Conservation (phyloP, 2,113 vertebrate genomes). For the Ciconia boyciana region DNA sequence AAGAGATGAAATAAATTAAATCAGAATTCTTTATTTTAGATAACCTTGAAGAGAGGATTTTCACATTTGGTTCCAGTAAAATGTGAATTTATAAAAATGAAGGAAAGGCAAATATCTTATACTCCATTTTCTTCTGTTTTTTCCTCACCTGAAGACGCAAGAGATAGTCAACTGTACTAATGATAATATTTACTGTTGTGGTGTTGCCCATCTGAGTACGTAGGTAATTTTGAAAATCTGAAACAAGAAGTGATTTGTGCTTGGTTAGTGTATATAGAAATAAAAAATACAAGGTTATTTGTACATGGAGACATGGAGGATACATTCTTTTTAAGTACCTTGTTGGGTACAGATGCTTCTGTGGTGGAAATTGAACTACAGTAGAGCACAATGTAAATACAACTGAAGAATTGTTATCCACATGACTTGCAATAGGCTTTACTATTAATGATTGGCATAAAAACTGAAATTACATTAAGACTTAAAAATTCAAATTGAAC, state of each 20-base stretch:
- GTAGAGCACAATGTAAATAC: not conserved
- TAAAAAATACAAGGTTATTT: not conserved
- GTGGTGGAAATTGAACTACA: not conserved
- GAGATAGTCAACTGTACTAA: constrained; percentile 96
- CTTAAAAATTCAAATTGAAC: not conserved
- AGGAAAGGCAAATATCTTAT: not conserved
- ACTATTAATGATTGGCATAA: not conserved
- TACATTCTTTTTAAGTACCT: not conserved
- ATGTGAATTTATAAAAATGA: not conserved
- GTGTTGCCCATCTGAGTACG: constrained; percentile 98
- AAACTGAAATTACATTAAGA: not conserved
- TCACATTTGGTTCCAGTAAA: not conserved
- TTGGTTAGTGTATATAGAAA: not conserved
- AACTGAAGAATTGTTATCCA: not conserved
- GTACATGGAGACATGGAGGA: not conserved
- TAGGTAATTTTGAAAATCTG: constrained; percentile 98
- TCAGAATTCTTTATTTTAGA: not conserved
- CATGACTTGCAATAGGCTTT: not conserved
- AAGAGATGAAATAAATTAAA: not conserved
- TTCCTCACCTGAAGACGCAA: constrained; percentile 89
- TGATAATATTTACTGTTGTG: constrained; percentile 96
- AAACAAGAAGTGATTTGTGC: constrained; percentile 20
- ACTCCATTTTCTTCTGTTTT: not conserved
- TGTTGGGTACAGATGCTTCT: not conserved
- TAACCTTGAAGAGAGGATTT: not conserved